Evolutionary conservation across 1,140 invertebrate genomes (phyloP).

Genomic region (Magallana ariakensis): DNA sequence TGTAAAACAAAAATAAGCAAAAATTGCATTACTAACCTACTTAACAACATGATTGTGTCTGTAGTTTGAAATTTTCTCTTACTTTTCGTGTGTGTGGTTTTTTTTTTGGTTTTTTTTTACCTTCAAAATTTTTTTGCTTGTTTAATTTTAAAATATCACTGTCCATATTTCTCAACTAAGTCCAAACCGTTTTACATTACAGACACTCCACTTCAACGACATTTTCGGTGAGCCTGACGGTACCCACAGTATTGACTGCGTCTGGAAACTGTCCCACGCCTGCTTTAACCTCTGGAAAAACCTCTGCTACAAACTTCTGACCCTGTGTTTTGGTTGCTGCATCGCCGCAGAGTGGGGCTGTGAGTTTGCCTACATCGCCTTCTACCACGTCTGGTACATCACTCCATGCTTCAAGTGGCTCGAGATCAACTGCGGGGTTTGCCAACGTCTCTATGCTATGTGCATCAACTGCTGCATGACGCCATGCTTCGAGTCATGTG

Average conservation of each 20-base stretch:
- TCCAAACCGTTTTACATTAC: background rate
- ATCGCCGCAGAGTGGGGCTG: slow-evolving; percentile 86
- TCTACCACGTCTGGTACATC: slow-evolving; percentile 80
- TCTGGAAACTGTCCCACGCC: slow-evolving; percentile 85
- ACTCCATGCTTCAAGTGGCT: slow-evolving; percentile 72
- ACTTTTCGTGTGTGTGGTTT: no score
- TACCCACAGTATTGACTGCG: slow-evolving; percentile 86
- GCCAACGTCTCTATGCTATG: slow-evolving; percentile 82
- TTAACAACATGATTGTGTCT: no score
- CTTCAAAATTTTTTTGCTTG: no score
- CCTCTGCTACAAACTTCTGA: slow-evolving; percentile 86
- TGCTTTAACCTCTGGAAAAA: slow-evolving; percentile 86
- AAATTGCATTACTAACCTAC: no score
- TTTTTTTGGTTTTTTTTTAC: no score
- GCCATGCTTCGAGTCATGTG: slow-evolving; percentile 54
- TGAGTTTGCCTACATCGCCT: slow-evolving; percentile 87
- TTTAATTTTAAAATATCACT: background rate
- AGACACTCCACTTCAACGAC: slow-evolving; percentile 83
- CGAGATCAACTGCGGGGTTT: slow-evolving; percentile 83
- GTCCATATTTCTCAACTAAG: background rate
- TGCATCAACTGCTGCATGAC: slow-evolving; percentile 81
- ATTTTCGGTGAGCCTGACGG: slow-evolving; percentile 88
- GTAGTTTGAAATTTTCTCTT: no score
- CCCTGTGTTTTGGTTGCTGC: slow-evolving; percentile 85
- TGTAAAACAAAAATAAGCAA: no score